A percentile compares a stretch with the other conserved stretches of the same genome.
Conservation (phyloP, 1,140 invertebrate genomes). For the Drosophila chauvacae region DNA sequence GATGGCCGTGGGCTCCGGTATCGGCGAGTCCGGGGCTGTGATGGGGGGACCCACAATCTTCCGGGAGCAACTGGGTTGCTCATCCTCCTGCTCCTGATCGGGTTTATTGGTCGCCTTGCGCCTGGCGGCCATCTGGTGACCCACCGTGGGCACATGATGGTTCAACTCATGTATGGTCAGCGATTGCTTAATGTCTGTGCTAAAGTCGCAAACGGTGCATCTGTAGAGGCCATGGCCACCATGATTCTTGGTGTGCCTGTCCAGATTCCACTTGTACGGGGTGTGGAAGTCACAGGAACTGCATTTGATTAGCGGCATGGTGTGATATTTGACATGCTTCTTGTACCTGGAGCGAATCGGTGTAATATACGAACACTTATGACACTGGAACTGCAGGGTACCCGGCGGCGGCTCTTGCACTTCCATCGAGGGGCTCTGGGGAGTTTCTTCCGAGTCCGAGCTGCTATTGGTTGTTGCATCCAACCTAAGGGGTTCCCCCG, state of each 20-base stretch:
- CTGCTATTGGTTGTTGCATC: constrained; percentile 47
- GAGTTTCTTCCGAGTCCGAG: constrained; percentile 47
- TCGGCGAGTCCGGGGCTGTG: background rate
- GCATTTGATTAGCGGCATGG: constrained; percentile 97
- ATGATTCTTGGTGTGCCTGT: constrained; percentile 96
- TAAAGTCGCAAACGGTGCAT: constrained; percentile 95
- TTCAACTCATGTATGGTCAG: constrained; percentile 96
- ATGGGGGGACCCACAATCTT: background rate
- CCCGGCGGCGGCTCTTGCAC: constrained; percentile 7
- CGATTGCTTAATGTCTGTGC: constrained; percentile 95
- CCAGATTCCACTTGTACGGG: constrained; percentile 90
- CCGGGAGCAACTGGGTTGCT: background rate
- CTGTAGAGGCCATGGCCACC: constrained; percentile 91
- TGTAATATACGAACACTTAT: constrained; percentile 94
- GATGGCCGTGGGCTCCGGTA: constrained; percentile 12
- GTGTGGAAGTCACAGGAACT: constrained; percentile 96
- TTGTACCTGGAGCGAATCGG: constrained; percentile 94
- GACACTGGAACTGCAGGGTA: constrained; percentile 88
- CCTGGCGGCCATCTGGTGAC: constrained; percentile 77
- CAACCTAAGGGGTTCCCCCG: background rate
- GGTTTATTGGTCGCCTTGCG: constrained; percentile 61
- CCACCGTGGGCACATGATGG: constrained; percentile 92
- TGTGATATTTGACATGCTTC: constrained; percentile 97
- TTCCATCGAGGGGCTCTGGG: constrained; percentile 23
- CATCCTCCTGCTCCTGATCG: constrained; percentile 45